Base-by-base conservation (phyloP, 35 echinoderm and acorn worm species). In the Lytechinus pictus region DNA sequence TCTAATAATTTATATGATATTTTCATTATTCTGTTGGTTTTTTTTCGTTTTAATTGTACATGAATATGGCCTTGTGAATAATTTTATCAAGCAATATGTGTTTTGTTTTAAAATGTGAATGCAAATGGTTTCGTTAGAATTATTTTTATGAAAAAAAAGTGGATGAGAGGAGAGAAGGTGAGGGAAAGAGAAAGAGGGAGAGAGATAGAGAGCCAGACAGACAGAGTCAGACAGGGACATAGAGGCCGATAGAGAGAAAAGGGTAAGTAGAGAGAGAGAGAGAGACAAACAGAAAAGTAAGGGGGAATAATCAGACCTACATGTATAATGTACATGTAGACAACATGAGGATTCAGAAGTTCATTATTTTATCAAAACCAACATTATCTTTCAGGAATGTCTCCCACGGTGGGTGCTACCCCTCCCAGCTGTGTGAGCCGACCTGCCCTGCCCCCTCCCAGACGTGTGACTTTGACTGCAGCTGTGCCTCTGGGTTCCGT, bases 381-480 rank as follows among this genome's bases (percentile, higher is more conserved):
- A 52, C 13, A 28, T 93, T 52, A 12, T 89, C 54, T 87, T 94
- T 54, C 89, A 99, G 98, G 97, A 96, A 97, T 95, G 91, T 99
- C 56, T 95, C 96, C 24, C 98, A 99, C 91, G 95, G 94, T 88
- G 97, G 96, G 21, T 99, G 98, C 89, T 95, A 94, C 57, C 98
- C 98, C 89, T 89, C 96, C 16, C 92, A 97, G 66, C 95, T 98
- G 52, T 99, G 98, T 95, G 95, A 99, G 86, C 98, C 98, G 13
- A 87, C 87, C 55, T 99, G 98, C 95, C 33, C 87, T 13, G 55
- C 94, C 4, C 98, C 98, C 1, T 97, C 96, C 13, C 96, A 99
- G 89, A 90, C 57, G 44, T 99, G 98, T 95, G 95, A 98, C 87
- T 99, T 99, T 94, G 95, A 96, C 13, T 99, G 98, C 54, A 94